Evolutionary conservation across 2,888 invertebrate species (phyloP).

Genomic region (Drosophila affinis): DNA sequence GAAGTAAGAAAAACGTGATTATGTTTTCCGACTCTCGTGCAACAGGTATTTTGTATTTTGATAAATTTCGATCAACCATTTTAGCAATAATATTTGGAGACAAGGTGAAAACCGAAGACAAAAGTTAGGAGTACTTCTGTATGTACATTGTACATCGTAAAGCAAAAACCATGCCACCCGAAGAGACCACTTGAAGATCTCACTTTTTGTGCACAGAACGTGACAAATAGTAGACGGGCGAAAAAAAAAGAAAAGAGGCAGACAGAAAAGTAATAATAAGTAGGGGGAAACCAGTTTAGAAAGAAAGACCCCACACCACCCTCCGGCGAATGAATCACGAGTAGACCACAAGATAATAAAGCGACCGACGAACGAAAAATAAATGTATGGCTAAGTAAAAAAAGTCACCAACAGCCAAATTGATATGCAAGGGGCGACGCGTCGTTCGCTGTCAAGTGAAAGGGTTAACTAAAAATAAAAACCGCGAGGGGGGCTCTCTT

Average conservation of each 20-base stretch:
- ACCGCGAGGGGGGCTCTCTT: background rate
- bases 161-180: slow-evolving; percentile 1
- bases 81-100: slow-evolving; percentile 12
- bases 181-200: slow-evolving; percentile 58
- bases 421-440: slow-evolving; percentile 64
- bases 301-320: slow-evolving; percentile 28
- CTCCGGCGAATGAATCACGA: slow-evolving; percentile 53
- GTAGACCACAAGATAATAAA: slow-evolving; percentile 34
- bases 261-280: slow-evolving; percentile 33
- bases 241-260: background rate
- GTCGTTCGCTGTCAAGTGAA: slow-evolving; percentile 34
- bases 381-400: slow-evolving; percentile 9
- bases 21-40: slow-evolving; percentile 15
- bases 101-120: slow-evolving; percentile 66
- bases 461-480: slow-evolving; percentile 11
- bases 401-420: slow-evolving; percentile 51
- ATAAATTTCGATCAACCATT: slow-evolving; percentile 6
- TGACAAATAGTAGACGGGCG: slow-evolving; percentile 61
- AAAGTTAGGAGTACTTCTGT: slow-evolving; percentile 19
- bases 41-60: slow-evolving; percentile 34
- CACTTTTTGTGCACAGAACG: slow-evolving; percentile 66
- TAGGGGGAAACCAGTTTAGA: slow-evolving; percentile 67
- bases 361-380: background rate
- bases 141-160: background rate
- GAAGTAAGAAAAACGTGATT: slow-evolving; percentile 29